Conservation (phyloP, 2,797 vertebrate genomes). For the Pteropus rufus region DNA sequence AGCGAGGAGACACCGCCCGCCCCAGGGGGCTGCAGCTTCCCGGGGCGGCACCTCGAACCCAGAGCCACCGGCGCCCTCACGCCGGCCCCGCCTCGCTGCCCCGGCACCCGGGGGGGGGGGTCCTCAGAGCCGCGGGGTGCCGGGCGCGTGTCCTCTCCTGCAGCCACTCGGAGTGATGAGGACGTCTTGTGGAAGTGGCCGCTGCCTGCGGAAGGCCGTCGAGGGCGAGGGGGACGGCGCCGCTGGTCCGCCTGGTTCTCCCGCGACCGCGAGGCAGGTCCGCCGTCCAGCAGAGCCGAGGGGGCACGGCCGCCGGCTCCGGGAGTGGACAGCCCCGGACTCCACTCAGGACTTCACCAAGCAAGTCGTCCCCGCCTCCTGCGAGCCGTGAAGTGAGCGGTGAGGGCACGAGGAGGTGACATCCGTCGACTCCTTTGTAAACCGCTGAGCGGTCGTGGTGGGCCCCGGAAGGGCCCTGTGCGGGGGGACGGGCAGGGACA, state of each 20-base stretch:
- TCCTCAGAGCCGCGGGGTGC: neutral
- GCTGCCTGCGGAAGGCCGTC: too few species aligned
- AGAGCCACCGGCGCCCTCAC: accelerated
- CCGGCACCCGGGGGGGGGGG: neutral
- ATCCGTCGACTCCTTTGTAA: slow-evolving; percentile 80
- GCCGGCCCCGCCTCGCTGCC: neutral
- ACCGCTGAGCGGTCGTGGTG: slow-evolving; percentile 22
- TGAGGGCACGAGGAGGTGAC: slow-evolving; percentile 79
- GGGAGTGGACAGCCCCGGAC: slow-evolving; percentile 71
- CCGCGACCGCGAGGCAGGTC: too few species aligned
- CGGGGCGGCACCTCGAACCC: neutral
- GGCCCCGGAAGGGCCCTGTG: neutral
- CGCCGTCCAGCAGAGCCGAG: too few species aligned
- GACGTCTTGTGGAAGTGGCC: too few species aligned
- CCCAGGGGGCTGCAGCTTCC: neutral
- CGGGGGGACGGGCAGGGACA: slow-evolving; percentile 61
- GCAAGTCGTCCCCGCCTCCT: slow-evolving; percentile 76
- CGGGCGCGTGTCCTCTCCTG: neutral
- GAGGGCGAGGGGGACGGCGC: too few species aligned
- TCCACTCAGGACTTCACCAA: slow-evolving; percentile 70
- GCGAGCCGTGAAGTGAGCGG: slow-evolving; percentile 78
- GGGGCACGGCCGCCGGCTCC: slow-evolving; percentile 38
- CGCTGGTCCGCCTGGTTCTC: too few species aligned
- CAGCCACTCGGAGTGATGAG: neutral
- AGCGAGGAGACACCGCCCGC: neutral